Conservation (phyloP, 2,113 vertebrate species). For the Menidia beryllina region DNA sequence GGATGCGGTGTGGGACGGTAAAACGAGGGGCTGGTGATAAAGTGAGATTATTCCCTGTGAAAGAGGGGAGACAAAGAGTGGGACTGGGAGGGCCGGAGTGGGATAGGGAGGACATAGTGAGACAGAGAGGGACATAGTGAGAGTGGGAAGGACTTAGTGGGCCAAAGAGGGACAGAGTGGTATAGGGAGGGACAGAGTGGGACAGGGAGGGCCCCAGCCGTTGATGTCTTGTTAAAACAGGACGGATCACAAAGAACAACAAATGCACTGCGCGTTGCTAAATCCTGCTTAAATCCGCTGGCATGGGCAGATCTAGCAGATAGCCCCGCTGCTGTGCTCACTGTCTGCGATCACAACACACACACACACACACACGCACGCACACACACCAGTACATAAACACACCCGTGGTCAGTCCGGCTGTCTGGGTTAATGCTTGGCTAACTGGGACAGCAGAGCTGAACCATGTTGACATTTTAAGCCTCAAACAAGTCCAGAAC, state of each 20-base stretch:
- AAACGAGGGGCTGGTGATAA: conserved; percentile 77
- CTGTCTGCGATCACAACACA: conserved; percentile 71
- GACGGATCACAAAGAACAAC: conserved; percentile 80
- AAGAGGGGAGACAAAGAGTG: conserved; percentile 49
- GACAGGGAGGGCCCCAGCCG: conserved; percentile 48
- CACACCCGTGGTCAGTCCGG: conserved; percentile 77
- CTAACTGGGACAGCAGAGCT: conserved; percentile 81
- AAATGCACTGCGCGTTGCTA: conserved; percentile 75
- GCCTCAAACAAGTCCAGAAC: conserved; percentile 80
- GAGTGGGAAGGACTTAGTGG: conserved; percentile 41
- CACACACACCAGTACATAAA: conserved; percentile 45
- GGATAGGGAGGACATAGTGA: conserved; percentile 40
- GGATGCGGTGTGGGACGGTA: conserved; percentile 79
- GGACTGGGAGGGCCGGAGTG: conserved; percentile 18
- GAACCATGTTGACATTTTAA: conserved; percentile 83
- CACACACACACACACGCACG: conserved; percentile 44
- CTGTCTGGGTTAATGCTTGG: conserved; percentile 83
- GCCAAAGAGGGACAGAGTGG: conserved; percentile 18
- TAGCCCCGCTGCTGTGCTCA: conserved; percentile 76
- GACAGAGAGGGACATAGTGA: conserved; percentile 20
- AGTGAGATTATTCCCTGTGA: conserved; percentile 69
- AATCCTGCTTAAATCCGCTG: conserved; percentile 81
- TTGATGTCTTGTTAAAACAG: conserved; percentile 80
- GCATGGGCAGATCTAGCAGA: conserved; percentile 81
- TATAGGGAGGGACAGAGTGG: conserved; percentile 20